A percentile compares a stretch with the other conserved stretches of the same genome.
phyloP scores from a whole-genome alignment of 2,888 invertebrate genomes.

The Polydrusus tereticollis region DNA sequence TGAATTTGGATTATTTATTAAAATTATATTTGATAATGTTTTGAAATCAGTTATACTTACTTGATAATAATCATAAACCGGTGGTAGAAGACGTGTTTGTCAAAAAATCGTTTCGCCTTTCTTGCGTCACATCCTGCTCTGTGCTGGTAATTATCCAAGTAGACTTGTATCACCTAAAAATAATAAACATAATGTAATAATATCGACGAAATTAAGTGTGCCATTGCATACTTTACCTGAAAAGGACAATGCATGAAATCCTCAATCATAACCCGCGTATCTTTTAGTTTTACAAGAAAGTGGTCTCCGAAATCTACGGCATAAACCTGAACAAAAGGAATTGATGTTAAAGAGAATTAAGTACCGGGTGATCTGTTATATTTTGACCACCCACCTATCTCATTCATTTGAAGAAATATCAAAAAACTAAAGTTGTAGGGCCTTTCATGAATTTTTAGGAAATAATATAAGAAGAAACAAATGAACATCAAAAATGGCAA shows the following conservation, averaged over 20 bases:
- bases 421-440: no score
- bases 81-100: conserved; percentile 49
- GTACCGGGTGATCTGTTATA: no score
- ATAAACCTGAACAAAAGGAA: conserved; percentile 53
- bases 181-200: neutral
- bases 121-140: conserved; percentile 37
- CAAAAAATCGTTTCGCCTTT: conserved; percentile 50
- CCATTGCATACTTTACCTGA: conserved; percentile 52
- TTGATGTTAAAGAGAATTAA: conserved; percentile 10
- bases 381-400: no score
- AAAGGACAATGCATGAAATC: conserved; percentile 56
- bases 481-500: no score
- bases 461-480: no score
- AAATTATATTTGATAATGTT: no score
- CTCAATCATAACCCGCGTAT: conserved; percentile 54
- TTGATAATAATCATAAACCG: conserved; percentile 49
- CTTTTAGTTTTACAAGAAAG: conserved; percentile 47
- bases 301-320: conserved; percentile 57
- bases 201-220: no score
- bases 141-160: conserved; percentile 51
- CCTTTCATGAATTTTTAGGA: no score
- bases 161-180: conserved; percentile 53
- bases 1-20: no score
- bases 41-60: conserved; percentile 43
- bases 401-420: no score